These are phyloP conservation scores for Congeria kusceri DNA, from an alignment of 2,888 invertebrate genomes.

Conservation along the genomic window DNA sequence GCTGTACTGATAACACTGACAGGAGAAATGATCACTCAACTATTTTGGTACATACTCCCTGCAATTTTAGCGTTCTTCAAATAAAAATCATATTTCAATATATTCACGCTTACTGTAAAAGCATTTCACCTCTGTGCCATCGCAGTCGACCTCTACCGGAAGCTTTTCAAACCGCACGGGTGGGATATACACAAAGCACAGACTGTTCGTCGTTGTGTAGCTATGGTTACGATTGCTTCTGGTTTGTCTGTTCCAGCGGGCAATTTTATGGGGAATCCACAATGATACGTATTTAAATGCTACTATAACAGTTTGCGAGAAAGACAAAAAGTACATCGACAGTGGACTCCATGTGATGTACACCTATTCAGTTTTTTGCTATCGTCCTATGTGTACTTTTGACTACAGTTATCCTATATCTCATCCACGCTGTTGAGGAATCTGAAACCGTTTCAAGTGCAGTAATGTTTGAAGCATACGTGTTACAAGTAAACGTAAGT, in stretches of 20 bases:
- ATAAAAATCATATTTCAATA: slow-evolving; percentile 33
- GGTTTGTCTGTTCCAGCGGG: slow-evolving; percentile 13
- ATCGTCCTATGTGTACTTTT: no score
- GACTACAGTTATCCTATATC: no score
- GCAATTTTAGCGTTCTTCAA: slow-evolving; percentile 9
- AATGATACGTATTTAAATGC: slow-evolving; percentile 9
- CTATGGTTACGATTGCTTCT: not conserved
- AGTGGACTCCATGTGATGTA: slow-evolving; percentile 5
- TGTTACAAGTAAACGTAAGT: no score
- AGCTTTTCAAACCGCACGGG: slow-evolving; percentile 68
- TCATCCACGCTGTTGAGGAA: no score
- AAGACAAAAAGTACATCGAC: slow-evolving; percentile 21
- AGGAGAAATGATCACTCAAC: slow-evolving; percentile 39
- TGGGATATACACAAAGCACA: slow-evolving; percentile 27
- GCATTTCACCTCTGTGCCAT: slow-evolving; percentile 64
- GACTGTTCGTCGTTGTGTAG: slow-evolving; percentile 8
- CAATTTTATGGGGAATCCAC: slow-evolving; percentile 33
- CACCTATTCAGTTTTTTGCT: not conserved
- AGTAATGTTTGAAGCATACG: no score
- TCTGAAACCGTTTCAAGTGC: no score
- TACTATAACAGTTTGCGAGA: slow-evolving; percentile 32
- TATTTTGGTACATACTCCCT: slow-evolving; percentile 36
- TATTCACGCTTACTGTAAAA: slow-evolving; percentile 42
- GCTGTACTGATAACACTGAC: slow-evolving; percentile 37
- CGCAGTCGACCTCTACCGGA: slow-evolving; percentile 69